Percentiles rank a stretch among this genome's conserved stretches.
Evolutionary conservation across 1,140 invertebrate genomes (phyloP).

Genomic region (Sarcophaga peregrina): DNA sequence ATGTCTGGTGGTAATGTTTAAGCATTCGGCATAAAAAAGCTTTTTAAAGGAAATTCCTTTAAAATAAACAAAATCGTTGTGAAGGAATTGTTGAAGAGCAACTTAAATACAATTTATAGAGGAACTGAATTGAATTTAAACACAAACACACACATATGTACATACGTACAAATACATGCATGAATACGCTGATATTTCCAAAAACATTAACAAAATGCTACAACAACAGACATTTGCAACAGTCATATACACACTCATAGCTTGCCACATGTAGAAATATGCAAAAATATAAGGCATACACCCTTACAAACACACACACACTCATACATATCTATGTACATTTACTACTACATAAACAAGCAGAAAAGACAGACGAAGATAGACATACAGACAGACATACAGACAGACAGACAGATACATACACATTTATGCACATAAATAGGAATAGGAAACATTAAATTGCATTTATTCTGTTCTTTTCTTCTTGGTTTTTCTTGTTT

Average conservation of each 20-base stretch:
- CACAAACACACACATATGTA: background rate
- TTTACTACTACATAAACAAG: background rate
- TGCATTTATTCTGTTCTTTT: background rate
- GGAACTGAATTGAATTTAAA: slow-evolving; percentile 19
- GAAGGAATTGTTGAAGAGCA: background rate
- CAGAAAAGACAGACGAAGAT: background rate
- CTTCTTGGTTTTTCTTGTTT: too few species aligned
- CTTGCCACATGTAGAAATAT: too few species aligned
- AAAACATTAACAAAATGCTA: slow-evolving; percentile 11
- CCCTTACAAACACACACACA: background rate
- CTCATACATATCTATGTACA: background rate
- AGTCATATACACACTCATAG: background rate
- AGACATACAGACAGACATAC: background rate
- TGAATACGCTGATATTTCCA: slow-evolving; percentile 30
- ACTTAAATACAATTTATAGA: slow-evolving; percentile 26
- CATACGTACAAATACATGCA: background rate
- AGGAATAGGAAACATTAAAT: slow-evolving; percentile 4
- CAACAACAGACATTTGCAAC: background rate
- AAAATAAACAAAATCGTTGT: background rate
- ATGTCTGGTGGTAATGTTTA: too few species aligned
- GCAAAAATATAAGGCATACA: background rate
- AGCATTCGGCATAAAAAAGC: too few species aligned
- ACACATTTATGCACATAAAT: background rate
- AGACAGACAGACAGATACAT: background rate
- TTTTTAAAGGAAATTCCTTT: background rate